Evolutionary conservation across 2,113 vertebrate genomes (phyloP), one percentile per base, ranked within the genome.

Genomic region (Gallinago undulata): DNA sequence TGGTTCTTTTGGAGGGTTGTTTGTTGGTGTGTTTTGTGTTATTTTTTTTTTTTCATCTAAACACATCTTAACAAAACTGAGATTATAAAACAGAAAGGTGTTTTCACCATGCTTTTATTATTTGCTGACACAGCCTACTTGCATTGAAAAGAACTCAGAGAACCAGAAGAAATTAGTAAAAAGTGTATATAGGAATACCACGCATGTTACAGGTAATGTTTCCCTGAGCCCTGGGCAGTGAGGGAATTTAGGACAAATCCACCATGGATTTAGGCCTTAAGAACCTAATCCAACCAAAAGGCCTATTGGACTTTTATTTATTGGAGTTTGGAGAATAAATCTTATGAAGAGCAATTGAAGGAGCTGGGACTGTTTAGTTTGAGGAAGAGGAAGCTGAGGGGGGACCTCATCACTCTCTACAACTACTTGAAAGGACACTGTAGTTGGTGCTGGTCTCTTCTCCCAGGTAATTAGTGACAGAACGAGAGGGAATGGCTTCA

Each of bases 41-140:
- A 39, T 35, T 33, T 63, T 47, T 57, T 45, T 45, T 87, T 62
- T 53, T 67, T n/a, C 1, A 47, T 45, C 51, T 78, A 87, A 94
- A 89, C 51, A 84, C 35, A 31, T 84, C 60, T 84, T 78, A 78
- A 51, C 47, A 78, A 90, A 93, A 37, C 35, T 82, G 63, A 83
- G 62, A 91, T 89, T 91, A 69, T 91, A 89, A 91, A 93, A 51
- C 24, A 72, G 53, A 93, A 91, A 73, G 66, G 81, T 96, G 62
- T 84, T 95, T 94, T 76, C 8, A 76, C 35, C 39, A 64, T 31
- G 30, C 60, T 81, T 60, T 92, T 59, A 53, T 75, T 92, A 84
- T 91, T 87, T 89, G 69, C 37, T 94, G 74, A 76, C 55, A 82
- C 43, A 68, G 27, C 21, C 22, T 79, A 57, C 39, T 84, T 94